Conservation (phyloP, 2,888 invertebrate species). For the Chaitophorus viminalis region DNA sequence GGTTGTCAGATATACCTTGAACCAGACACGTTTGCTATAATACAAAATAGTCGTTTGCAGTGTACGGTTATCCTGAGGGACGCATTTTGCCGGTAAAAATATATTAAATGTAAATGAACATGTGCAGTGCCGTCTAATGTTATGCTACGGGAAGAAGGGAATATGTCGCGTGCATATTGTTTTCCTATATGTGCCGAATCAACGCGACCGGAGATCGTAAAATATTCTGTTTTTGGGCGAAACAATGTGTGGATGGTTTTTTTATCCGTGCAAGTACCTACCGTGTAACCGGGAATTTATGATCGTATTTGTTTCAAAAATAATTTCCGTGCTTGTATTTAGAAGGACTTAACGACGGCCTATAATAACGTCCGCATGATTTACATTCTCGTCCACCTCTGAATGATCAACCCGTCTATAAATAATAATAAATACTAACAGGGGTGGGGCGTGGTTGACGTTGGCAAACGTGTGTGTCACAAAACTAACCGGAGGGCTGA, state of each 20-base stretch:
- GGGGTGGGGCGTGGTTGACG: no score
- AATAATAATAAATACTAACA: constrained; percentile 37
- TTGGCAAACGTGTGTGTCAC: background rate
- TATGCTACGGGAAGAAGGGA: background rate
- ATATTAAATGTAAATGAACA: background rate
- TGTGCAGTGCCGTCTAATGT: background rate
- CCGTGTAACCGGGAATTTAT: constrained; percentile 39
- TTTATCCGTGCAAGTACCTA: background rate
- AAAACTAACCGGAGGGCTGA: constrained; percentile 17
- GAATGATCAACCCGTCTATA: constrained; percentile 16
- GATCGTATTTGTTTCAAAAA: constrained; percentile 48
- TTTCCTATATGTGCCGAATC: background rate
- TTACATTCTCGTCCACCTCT: constrained; percentile 33
- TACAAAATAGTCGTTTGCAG: background rate
- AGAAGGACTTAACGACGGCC: background rate
- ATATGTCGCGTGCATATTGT: background rate
- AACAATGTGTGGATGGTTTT: constrained; percentile 25
- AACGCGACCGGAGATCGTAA: constrained; percentile 20
- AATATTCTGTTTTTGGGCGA: constrained; percentile 7
- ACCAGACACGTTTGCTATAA: background rate
- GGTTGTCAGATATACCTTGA: background rate
- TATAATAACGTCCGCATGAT: constrained; percentile 24
- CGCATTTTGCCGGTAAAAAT: background rate
- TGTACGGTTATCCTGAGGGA: background rate
- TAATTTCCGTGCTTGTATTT: constrained; percentile 24